These are phyloP conservation scores for Parazoanthus darwini DNA, from an alignment of 92 coral and sea anemone species.

Conservation along the genomic window DNA sequence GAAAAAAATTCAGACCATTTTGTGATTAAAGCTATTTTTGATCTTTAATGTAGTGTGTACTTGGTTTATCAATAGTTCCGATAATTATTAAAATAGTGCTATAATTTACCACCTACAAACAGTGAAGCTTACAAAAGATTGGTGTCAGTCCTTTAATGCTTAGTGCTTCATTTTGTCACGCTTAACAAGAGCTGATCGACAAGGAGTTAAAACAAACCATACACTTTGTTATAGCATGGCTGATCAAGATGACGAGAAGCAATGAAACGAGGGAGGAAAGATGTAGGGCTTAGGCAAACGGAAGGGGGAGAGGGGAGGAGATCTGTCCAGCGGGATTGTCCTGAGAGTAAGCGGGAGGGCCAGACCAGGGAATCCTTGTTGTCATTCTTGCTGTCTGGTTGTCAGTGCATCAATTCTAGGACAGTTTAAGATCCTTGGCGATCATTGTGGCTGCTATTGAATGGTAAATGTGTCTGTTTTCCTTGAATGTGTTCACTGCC, in stretches of 20 bases:
- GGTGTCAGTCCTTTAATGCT: too few relatives aligned
- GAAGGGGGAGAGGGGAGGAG: neutral
- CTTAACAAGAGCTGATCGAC: too few relatives aligned
- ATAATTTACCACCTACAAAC: neutral
- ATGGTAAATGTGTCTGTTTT: constrained; percentile 67
- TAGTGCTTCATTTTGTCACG: too few relatives aligned
- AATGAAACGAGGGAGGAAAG: neutral
- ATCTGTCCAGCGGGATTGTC: neutral
- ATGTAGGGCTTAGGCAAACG: neutral
- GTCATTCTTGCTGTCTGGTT: neutral
- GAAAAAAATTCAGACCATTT: neutral
- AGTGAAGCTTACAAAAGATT: too few relatives aligned
- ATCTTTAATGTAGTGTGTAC: neutral
- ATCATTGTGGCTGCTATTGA: constrained; percentile 73
- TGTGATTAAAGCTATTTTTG: neutral
- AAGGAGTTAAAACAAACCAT: too few relatives aligned
- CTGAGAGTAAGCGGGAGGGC: neutral
- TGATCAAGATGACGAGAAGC: neutral
- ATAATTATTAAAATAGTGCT: neutral
- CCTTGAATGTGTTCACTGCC: constrained; percentile 71
- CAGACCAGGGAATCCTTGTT: neutral
- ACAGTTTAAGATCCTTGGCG: constrained; percentile 71
- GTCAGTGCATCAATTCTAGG: neutral
- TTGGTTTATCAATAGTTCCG: neutral
- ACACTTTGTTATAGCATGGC: too few relatives aligned